phyloP scores from a whole-genome alignment of 2,888 invertebrate genomes.

The Alentia gelatinosa region DNA sequence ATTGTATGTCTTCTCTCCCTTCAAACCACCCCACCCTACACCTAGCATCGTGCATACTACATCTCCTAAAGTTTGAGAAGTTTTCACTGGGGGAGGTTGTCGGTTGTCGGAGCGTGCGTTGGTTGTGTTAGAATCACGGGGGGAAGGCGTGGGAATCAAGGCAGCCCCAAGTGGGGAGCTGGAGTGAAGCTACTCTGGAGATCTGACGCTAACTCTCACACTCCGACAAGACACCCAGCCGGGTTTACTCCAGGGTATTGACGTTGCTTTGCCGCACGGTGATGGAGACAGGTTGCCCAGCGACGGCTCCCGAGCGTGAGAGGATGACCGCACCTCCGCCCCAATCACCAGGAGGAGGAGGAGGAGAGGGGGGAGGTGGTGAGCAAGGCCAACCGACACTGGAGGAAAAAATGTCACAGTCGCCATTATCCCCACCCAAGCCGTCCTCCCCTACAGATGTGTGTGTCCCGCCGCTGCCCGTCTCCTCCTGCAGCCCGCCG shows the following conservation, averaged over 20 bases:
- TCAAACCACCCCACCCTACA: too few species aligned
- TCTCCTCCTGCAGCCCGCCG: background rate
- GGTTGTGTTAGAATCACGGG: too few species aligned
- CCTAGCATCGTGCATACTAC: too few species aligned
- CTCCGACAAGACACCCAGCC: background rate
- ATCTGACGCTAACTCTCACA: background rate
- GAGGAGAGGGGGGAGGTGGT: background rate
- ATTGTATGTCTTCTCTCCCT: too few species aligned
- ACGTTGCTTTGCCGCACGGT: background rate
- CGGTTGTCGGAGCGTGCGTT: too few species aligned
- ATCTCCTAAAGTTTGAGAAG: too few species aligned
- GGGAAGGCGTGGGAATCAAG: too few species aligned
- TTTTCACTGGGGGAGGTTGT: too few species aligned
- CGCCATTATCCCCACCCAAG: background rate
- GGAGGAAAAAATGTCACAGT: background rate
- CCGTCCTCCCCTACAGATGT: background rate
- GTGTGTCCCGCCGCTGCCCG: background rate
- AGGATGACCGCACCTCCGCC: background rate
- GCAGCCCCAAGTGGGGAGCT: too few species aligned
- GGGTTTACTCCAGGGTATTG: background rate
- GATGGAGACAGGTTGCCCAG: too few species aligned
- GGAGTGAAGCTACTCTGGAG: background rate
- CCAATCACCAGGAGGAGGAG: background rate
- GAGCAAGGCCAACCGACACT: background rate
- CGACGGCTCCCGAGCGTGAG: background rate